Base-by-base conservation (phyloP, 2,797 vertebrate species). In the Xiphophorus birchmanni region DNA sequence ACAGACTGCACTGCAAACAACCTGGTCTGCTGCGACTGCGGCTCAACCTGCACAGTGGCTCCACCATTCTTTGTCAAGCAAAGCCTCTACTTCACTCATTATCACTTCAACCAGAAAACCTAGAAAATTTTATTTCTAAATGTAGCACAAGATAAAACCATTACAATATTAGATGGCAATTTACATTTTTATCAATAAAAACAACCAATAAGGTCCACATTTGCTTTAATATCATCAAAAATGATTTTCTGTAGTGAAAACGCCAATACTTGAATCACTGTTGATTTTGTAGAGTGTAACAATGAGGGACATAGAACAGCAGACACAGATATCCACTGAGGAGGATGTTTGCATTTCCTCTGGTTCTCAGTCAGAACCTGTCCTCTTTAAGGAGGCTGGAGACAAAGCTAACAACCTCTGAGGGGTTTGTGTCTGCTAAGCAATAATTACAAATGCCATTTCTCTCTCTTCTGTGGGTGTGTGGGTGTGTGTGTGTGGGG, bases 381-480 rank as follows among this genome's bases (percentile, higher is more conserved):
- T 48, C 81, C 83, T 87, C 89, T 89, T 85, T 35, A 89, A 77
- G 85, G 75, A 74, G 90, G 88, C 85, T 48, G 52, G 42, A 77
- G 73, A 50, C 37, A 48, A 82, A 45, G 76, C 72, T 80, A 76
- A 84, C 79, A 73, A 75, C 32, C 78, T 77, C 47, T 84, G 83
- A 92, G 91, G 89, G 86, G 88, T 89, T 90, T 77, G 47, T 81
- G 92, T 92, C 87, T 91, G 77, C 81, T 91, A 80, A 87, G 73
- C 81, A 85, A 81, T 32, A 54, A 73, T 77, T 69, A 40, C 65
- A 40, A 40, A 23, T 69, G 65, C 17, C 18, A 40, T 37, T 21
- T 60, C 29, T 60, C 56, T 60, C n/a, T 60, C 29, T 74, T 71
- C 40, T 69, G 63, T 47, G 73, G 42, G 73, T 56, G 45, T 74